phyloP scores from a whole-genome alignment of 2,888 invertebrate species.

The Chromoteleia sp. region DNA sequence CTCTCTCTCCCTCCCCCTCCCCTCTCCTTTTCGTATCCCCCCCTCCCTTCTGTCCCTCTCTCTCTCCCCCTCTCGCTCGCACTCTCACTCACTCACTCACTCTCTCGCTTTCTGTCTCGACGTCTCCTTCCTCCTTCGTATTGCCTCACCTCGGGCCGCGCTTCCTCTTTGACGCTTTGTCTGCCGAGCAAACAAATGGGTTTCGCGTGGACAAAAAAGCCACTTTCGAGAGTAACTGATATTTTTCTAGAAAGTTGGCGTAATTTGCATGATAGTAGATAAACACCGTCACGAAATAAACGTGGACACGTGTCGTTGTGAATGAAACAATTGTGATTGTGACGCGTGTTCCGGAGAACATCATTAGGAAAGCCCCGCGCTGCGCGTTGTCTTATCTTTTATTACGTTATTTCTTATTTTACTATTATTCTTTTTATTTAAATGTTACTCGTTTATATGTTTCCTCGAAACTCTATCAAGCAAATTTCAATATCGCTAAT shows the following conservation, averaged over 20 bases:
- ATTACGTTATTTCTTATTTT: neutral
- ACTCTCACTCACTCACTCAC: too few species aligned
- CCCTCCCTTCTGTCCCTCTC: too few species aligned
- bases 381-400: conserved; percentile 4
- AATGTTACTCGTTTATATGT: too few species aligned
- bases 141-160: too few species aligned
- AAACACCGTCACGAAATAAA: conserved; percentile 29
- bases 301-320: conserved; percentile 24
- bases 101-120: too few species aligned
- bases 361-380: neutral
- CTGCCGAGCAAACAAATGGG: conserved; percentile 21
- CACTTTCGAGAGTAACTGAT: conserved; percentile 22
- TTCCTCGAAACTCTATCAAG: too few species aligned
- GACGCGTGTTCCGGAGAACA: conserved; percentile 17
- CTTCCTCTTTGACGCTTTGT: conserved; percentile 2
- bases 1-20: too few species aligned
- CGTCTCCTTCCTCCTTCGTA: too few species aligned
- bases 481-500: too few species aligned
- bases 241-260: conserved; percentile 25
- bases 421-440: neutral
- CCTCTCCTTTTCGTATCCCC: too few species aligned
- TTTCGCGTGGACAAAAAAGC: conserved; percentile 26
- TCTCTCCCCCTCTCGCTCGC: too few species aligned
- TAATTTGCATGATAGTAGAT: conserved; percentile 43
- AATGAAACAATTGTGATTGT: conserved; percentile 13